phyloP scores from a whole-genome alignment of 2,888 invertebrate species.

The Chirona hameri region DNA sequence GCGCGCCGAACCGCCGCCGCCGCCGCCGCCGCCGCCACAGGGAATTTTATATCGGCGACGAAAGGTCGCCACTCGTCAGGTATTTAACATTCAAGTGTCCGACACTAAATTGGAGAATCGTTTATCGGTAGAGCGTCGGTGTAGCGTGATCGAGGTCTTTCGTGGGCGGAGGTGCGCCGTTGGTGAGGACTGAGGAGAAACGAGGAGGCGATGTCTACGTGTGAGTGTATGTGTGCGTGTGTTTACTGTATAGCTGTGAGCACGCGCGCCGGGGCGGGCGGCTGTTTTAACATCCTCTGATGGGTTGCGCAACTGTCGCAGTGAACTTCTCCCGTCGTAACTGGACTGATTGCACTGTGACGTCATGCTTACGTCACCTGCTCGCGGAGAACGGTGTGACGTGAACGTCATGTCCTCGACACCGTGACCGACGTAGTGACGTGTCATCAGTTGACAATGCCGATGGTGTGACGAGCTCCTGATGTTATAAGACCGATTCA shows the following conservation, averaged over 20 bases:
- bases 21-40: background rate
- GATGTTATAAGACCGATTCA: no score
- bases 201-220: no score
- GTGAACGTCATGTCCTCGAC: no score
- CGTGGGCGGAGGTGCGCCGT: background rate
- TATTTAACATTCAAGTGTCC: background rate
- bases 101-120: background rate
- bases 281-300: background rate
- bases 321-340: no score
- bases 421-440: no score
- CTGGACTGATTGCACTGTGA: no score
- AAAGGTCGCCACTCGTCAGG: background rate
- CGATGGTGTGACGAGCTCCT: no score
- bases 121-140: background rate
- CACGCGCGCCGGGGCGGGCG: background rate
- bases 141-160: conserved; percentile 26
- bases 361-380: no score
- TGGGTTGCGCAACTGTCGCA: background rate
- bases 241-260: no score
- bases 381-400: no score
- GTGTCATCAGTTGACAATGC: no score
- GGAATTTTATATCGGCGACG: background rate
- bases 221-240: background rate
- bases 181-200: background rate
- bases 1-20: background rate